Evolutionary conservation across 2,888 invertebrate genomes (phyloP).

Genomic region (Pterostichus niger): DNA sequence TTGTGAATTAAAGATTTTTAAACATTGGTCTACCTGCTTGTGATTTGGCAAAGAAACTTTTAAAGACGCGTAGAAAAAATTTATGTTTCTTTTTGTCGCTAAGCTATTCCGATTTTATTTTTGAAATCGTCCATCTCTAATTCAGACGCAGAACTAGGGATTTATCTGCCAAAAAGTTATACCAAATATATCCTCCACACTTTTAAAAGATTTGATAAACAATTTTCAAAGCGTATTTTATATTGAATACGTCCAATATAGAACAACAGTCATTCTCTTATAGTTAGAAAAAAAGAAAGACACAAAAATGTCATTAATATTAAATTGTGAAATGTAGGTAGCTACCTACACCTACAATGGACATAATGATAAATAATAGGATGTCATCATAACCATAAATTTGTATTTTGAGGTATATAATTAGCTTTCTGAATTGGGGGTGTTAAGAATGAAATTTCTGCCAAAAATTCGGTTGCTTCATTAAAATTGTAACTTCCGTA

Average conservation of each 20-base stretch:
- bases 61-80: slow-evolving; percentile 6
- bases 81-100: slow-evolving; percentile 49
- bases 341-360: neutral
- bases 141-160: slow-evolving; percentile 9
- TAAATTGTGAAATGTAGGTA: too few relatives aligned
- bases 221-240: slow-evolving; percentile 3
- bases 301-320: too few relatives aligned
- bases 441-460: neutral
- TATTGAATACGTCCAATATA: too few relatives aligned
- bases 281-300: too few relatives aligned
- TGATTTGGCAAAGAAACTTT: slow-evolving; percentile 27
- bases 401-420: neutral
- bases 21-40: slow-evolving; percentile 12
- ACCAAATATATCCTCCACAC: slow-evolving; percentile 32
- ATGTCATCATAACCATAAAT: slow-evolving; percentile 27
- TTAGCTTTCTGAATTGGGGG: neutral
- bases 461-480: slow-evolving; percentile 39
- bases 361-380: slow-evolving; percentile 9
- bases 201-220: slow-evolving; percentile 1
- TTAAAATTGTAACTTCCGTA: slow-evolving; percentile 27
- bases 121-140: slow-evolving; percentile 35
- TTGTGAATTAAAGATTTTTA: slow-evolving; percentile 13
- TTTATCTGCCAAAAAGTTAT: slow-evolving; percentile 23
- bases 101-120: slow-evolving; percentile 38
- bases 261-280: too few relatives aligned